Base-by-base conservation (phyloP, 2,113 vertebrate genomes). In the Scalopus aquaticus region DNA sequence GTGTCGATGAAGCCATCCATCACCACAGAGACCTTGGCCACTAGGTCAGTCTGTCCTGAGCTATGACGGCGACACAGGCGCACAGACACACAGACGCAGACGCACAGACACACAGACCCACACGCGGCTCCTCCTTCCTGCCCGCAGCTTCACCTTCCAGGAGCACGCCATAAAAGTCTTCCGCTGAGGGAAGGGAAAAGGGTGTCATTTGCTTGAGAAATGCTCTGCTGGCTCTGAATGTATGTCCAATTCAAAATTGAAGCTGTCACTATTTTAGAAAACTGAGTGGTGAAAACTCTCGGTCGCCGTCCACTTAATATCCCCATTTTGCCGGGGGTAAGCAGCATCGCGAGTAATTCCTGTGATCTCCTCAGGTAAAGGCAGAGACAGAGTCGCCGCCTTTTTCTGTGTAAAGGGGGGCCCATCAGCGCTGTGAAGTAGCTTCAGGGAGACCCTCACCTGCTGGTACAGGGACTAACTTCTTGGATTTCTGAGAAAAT, bases 191-290 rank as follows among this genome's bases (percentile, higher is more conserved):
- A 89, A 13, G 20, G 77, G 67, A 85, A 69, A 65, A 32, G 0
- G 6, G 60, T 67, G 32, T 30, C 54, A 89, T 92, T 91, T 96
- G 11, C 77, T 51, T 74, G 39, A 72, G 24, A 9, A 30, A 56
- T 67, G 79, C 86, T 96, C 95, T 95, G 77, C 92, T 97, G 94
- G 91, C 76, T 80, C 89, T 84, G 60, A 93, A 89, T 88, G 70
- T 56, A 84, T 58, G n/a, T 58, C 70, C 35, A 95, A 84, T 84
- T 92, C 39, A 95, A 83, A 93, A 37, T 84, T 35, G 51, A 87
- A 87, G 37, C 37, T 90, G 35, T 87, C 46, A 81, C 44, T 65
- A 11, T 44, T 92, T 86, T 60, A 88, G 70, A 90, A 91, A 92
- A 94, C 12, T 51, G 65, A 89, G 39, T 69, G 30, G 11, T 72